Evolutionary conservation across 2,113 vertebrate genomes (phyloP), one percentile per base, ranked within the genome.

Genomic region (Rhineura floridana): DNA sequence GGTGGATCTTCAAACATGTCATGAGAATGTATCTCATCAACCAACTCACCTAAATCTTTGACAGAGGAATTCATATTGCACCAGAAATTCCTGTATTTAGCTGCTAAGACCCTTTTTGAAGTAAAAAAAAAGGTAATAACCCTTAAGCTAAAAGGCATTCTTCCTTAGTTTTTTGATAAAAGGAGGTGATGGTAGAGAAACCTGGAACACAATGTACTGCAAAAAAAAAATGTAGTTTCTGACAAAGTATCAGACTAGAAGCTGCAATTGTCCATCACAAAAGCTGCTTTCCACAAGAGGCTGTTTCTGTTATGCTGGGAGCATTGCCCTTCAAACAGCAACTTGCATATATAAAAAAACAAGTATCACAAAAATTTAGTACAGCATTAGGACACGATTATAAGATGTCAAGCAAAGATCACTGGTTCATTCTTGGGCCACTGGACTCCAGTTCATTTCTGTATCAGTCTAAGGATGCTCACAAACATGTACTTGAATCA

Each of bases 401-500:
- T 42, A 70, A 21, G 63, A 85, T 87, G 90, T 93, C 88, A 94
- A 93, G 93, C 25, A 81, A 72, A 50, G 59, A 65, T 44, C 3
- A 67, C 69, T 36, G 77, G 72, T 52, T 73, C 86, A 72, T 25
- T 70, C 48, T 0, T 80, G 72, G 91, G 81, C 25, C 28, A 25
- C 11, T 10, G 36, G 25, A 83, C 89, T 91, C 78, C 11, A 77
- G 48, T 76, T 91, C 50, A 88, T 78, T 72, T 84, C 89, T 81
- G 25, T n/a, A 91, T n/a, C 90, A 81, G 13, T 48, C 65, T 77
- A 86, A 79, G 67, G 72, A 39, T 65, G 28, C 75, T 89, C 85
- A 82, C 65, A 86, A 93, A 70, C 67, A 39, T n/a, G 88, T 92
- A 84, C 89, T 94, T 87, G 92, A 92, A 94, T 91, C 91, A 73